These are phyloP conservation scores for Pteromalus puparum DNA, from an alignment of 1,140 invertebrate species.

Conservation along the genomic window DNA sequence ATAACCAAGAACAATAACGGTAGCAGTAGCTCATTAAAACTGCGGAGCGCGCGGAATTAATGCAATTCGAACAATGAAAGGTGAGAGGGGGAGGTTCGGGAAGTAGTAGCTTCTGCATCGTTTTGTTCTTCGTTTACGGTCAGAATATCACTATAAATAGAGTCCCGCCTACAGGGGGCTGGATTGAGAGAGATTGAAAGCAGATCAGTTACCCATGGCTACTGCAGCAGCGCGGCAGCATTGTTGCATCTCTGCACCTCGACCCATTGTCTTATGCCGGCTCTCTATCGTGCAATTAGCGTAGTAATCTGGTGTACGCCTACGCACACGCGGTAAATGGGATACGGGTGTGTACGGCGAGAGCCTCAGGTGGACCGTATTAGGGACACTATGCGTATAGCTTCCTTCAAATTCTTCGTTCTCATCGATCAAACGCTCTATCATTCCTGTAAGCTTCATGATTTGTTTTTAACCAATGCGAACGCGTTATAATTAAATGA, in stretches of 20 bases:
- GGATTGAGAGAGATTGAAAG: neutral
- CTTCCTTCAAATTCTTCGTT: too few relatives aligned
- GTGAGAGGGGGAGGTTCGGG: neutral
- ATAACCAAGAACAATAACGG: neutral
- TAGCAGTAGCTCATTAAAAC: neutral
- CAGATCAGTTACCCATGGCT: neutral
- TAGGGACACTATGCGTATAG: neutral
- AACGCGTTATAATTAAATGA: too few relatives aligned
- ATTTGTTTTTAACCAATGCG: too few relatives aligned
- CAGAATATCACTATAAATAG: slow-evolving; percentile 1
- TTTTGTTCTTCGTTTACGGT: neutral
- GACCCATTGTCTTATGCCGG: slow-evolving; percentile 16
- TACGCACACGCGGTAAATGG: neutral
- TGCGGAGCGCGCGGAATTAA: neutral
- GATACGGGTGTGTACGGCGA: neutral
- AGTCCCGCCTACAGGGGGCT: neutral
- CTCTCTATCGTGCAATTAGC: slow-evolving; percentile 18
- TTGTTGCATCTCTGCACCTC: neutral
- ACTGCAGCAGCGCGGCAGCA: neutral
- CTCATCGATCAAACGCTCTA: neutral
- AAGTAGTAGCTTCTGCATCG: neutral
- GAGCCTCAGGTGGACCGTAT: neutral
- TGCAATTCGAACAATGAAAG: neutral
- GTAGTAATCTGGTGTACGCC: slow-evolving; percentile 4
- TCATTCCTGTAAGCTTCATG: too few relatives aligned